A percentile compares a stretch with the other conserved stretches of the same genome.
These are phyloP conservation scores for Microplitis manilae DNA, from an alignment of 2,888 invertebrate species.

Conservation along the genomic window DNA sequence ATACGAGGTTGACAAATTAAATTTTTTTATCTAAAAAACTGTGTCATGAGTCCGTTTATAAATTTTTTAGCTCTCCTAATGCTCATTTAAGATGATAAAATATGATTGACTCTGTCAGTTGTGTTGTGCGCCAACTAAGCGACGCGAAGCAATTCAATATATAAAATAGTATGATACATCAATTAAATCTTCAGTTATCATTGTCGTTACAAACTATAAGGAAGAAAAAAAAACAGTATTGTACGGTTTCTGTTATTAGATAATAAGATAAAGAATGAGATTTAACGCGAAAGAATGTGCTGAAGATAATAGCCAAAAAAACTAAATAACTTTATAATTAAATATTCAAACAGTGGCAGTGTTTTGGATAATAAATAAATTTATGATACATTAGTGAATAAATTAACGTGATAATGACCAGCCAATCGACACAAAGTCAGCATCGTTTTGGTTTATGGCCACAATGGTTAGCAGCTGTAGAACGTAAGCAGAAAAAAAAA, in stretches of 20 bases:
- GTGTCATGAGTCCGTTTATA: background rate
- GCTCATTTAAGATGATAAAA: background rate
- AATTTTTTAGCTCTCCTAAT: background rate
- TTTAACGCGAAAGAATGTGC: background rate
- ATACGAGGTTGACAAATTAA: background rate
- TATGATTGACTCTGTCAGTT: constrained; percentile 1
- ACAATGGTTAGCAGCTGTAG: constrained; percentile 49
- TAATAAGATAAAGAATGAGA: background rate
- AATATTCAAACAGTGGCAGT: background rate
- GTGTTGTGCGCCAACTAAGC: background rate
- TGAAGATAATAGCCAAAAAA: background rate
- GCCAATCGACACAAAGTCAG: background rate
- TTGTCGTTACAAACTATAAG: background rate
- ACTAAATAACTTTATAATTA: background rate
- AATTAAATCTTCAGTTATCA: background rate
- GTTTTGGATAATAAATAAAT: background rate
- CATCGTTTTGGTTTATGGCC: constrained; percentile 41
- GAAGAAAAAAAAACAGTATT: background rate
- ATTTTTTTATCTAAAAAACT: background rate
- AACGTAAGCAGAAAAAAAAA: constrained; percentile 39
- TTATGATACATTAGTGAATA: background rate
- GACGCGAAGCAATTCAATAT: background rate
- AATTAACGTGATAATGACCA: constrained; percentile 6
- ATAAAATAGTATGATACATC: background rate
- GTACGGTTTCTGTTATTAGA: too few relatives aligned